phyloP scores from a whole-genome alignment of 2,888 invertebrate species.

The Eucera pruinosa region DNA sequence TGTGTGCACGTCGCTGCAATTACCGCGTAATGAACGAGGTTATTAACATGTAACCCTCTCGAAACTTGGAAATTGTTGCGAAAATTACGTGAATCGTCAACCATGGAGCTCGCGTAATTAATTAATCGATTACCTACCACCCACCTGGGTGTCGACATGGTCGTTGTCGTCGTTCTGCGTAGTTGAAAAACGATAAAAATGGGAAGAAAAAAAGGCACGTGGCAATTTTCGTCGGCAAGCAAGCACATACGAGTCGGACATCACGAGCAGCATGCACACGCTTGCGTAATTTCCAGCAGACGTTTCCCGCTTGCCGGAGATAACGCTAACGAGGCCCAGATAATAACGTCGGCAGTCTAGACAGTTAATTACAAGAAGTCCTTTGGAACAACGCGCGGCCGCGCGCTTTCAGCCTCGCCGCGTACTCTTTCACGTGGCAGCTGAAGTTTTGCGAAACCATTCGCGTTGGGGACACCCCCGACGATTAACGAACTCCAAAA shows the following conservation, averaged over 20 bases:
- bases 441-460: slow-evolving; percentile 26
- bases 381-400: slow-evolving; percentile 74
- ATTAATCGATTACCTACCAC: slow-evolving; percentile 40
- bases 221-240: slow-evolving; percentile 30
- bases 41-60: slow-evolving; percentile 39
- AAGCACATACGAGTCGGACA: slow-evolving; percentile 20
- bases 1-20: slow-evolving; percentile 3
- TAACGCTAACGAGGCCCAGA: slow-evolving; percentile 82
- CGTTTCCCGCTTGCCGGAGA: slow-evolving; percentile 81
- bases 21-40: slow-evolving; percentile 25
- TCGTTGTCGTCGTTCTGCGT: not conserved
- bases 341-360: slow-evolving; percentile 82
- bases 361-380: slow-evolving; percentile 82
- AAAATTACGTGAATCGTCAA: slow-evolving; percentile 5
- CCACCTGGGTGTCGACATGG: not conserved
- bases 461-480: slow-evolving; percentile 19
- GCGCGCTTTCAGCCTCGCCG: slow-evolving; percentile 56
- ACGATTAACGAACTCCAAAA: slow-evolving; percentile 56
- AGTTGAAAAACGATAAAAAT: too few species aligned
- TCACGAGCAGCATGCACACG: slow-evolving; percentile 41
- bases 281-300: slow-evolving; percentile 62
- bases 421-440: slow-evolving; percentile 45
- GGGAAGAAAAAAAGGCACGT: slow-evolving; percentile 15
- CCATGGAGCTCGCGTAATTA: slow-evolving; percentile 9
- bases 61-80: slow-evolving; percentile 20